Base-by-base conservation (phyloP, 2,888 invertebrate species). In the Tachina fera region DNA sequence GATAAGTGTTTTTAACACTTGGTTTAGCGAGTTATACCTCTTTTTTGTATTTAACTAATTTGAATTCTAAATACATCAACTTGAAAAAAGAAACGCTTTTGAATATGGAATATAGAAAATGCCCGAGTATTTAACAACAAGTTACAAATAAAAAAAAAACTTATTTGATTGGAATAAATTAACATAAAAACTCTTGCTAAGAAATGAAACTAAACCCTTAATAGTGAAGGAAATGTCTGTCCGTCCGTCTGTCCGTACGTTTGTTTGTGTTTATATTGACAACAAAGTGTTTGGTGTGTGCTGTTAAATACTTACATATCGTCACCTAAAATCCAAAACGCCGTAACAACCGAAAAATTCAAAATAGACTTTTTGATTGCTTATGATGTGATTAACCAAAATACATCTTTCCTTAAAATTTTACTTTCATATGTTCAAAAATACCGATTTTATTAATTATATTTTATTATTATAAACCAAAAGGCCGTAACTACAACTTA, bases 151-250 rank as follows among this genome's bases (percentile, higher is more conserved):
- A 31, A 5, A 31, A 51, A 49, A 22, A 63, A 65, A 56, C n/a
- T n/a, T 81, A 31, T 68, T 45, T 22, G 70, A 56, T 76, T 63
- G 45, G 76, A 76, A 82, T 82, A 71, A 75, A 82, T 82, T 76
- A 82, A 58, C 75, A 76, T 82, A 45, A 63, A 82, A 71, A 65
- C 70, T 71, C 47, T 19, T 75, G 53, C 11, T 56, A 63, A 65
- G 61, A 65, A 75, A 60, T 14, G 61, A 75, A 75, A 63, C 49
- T 19, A 16, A 75, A 63, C 49, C 75, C 47, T 81, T 61, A 31
- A 61, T 68, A 60, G 22, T 43, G 31, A 72, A 63, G 51, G 63
- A 11, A 49, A n/a, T 31, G 16, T n/a, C 16, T 41, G 13, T 47
- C 19, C 19, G 9, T 45, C 3, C 4, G 47, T 39, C 31, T 16